These are phyloP conservation scores for Mesocentrotus franciscanus DNA, from an alignment of 53 echinoderm and acorn worm species.

Conservation along the genomic window DNA sequence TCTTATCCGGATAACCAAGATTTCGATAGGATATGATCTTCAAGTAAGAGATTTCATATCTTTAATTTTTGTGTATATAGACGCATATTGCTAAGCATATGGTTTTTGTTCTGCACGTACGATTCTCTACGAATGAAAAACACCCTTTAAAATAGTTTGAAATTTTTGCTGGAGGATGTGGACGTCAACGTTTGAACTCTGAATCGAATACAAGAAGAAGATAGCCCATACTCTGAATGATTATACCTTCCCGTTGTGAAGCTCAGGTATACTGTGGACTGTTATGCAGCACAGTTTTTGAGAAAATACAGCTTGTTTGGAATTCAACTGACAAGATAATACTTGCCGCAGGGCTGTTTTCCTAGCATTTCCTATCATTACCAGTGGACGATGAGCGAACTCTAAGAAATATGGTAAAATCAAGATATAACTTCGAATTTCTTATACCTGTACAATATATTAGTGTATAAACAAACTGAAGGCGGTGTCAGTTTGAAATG, in stretches of 20 bases:
- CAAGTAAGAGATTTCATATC: too few species aligned
- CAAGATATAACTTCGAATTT: background rate
- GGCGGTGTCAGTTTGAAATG: background rate
- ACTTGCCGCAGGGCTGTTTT: background rate
- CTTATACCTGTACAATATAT: background rate
- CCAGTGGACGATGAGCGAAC: background rate
- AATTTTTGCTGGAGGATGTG: background rate
- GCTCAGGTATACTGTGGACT: background rate
- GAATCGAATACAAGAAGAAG: background rate
- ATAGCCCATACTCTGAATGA: background rate
- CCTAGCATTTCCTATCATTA: slow-evolving; percentile 13
- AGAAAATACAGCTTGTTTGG: background rate
- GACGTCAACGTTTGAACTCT: background rate
- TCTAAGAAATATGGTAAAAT: background rate
- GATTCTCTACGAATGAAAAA: too few species aligned
- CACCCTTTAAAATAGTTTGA: too few species aligned
- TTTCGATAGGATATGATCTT: too few species aligned
- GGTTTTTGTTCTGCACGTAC: too few species aligned
- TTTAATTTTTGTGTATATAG: too few species aligned
- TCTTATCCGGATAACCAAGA: too few species aligned
- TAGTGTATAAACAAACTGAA: background rate
- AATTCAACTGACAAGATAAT: background rate
- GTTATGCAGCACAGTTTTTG: background rate
- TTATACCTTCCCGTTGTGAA: background rate
- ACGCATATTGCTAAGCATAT: too few species aligned